Base-by-base conservation (phyloP, 1,140 invertebrate genomes). In the Trigoniulus corallinus region DNA sequence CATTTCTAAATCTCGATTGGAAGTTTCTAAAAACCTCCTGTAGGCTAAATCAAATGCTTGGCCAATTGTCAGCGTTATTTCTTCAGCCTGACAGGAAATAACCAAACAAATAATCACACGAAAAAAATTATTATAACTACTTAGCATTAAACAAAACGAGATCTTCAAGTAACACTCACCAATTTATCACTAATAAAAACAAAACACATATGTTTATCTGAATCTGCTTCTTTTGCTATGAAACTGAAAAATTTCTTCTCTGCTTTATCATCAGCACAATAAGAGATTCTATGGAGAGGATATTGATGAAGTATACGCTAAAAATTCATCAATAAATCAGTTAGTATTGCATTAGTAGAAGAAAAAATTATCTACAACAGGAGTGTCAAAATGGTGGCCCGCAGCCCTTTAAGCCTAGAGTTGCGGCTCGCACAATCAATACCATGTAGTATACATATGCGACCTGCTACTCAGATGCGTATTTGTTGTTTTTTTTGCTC, bases 1-100 rank as follows among this genome's bases (percentile, higher is more conserved):
- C 10, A 78, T 66, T 63, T 86, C 83, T 39, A 81, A 58, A 64
- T 85, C 82, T 58, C 77, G 76, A 1, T 80, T 79, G 3, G 80
- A 81, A 1, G 81, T 81, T 55, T 87, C 83, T 48, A 87, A 62
- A 63, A 86, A 88, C 54, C 80, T 69, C 56, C 72, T 67, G 67
- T 96, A 96, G n/a, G 92, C 92, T 56, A 96, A 73, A 70, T 96
- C 91, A 69, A 97, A 96, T 0, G 92, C 92, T 66, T 97, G 92
- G 2, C 92, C 92, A 58, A 96, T 94, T 12, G 92, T 96, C 53
- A 97, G 68, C 10, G 91, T 96, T 51, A 97, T 94, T 64, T 96
- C 91, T 58, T 94, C 91, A 4, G 92, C 87, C 74, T 77, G 58
- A 12, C 63, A 60, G 37, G 48, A 48, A 51, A 54, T 45, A 53